Evolutionary conservation across 2,797 vertebrate species (phyloP).

Genomic region (Brachyalestes nurse): DNA sequence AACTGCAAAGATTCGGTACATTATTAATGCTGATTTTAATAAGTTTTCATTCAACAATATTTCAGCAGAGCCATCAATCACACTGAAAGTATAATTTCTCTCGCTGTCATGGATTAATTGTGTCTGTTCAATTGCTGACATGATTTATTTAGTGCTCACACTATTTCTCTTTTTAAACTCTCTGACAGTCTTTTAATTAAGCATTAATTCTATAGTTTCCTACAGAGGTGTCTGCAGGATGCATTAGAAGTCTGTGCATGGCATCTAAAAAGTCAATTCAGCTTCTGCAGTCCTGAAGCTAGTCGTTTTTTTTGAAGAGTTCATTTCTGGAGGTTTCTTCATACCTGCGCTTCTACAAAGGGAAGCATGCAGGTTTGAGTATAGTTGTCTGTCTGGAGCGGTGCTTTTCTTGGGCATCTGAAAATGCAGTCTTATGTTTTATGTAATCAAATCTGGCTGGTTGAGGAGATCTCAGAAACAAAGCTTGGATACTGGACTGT

Average conservation of each 20-base stretch:
- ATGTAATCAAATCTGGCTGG: not conserved
- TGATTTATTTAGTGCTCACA: conserved; percentile 63
- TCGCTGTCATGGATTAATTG: conserved; percentile 63
- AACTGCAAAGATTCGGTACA: conserved; percentile 57
- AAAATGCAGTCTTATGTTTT: not conserved
- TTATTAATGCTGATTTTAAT: conserved; percentile 66
- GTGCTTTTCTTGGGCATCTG: not conserved
- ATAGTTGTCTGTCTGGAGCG: not conserved
- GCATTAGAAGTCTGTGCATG: conserved; percentile 45
- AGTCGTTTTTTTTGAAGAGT: conserved; percentile 16
- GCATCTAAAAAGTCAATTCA: conserved; percentile 43
- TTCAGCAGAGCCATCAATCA: conserved; percentile 60
- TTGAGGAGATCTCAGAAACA: not conserved
- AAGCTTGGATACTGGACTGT: not conserved
- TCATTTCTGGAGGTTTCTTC: not conserved
- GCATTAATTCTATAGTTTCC: conserved; percentile 60
- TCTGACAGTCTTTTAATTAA: conserved; percentile 63
- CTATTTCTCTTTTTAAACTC: conserved; percentile 61
- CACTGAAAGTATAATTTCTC: conserved; percentile 63
- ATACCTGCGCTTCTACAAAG: not conserved
- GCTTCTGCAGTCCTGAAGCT: conserved; percentile 31
- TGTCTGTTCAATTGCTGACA: conserved; percentile 61
- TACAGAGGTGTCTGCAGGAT: conserved; percentile 45
- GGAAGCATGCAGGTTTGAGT: not conserved
- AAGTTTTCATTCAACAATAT: conserved; percentile 63